Percentiles rank a stretch among this genome's conserved stretches.
Conservation (phyloP, 2,888 invertebrate species). For the Epistrophe grossulariae region DNA sequence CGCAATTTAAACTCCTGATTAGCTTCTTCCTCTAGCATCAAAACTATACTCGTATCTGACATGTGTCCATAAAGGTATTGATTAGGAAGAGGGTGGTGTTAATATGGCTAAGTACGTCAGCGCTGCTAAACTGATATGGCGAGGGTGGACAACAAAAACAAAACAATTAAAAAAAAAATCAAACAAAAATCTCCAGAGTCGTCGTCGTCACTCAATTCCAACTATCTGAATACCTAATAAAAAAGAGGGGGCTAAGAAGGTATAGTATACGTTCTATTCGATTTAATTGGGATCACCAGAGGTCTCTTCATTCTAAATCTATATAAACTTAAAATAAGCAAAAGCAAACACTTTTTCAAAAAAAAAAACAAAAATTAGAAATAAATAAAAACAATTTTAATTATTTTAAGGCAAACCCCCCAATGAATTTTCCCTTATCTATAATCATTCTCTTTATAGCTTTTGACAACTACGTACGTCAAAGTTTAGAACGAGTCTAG, state of each 20-base stretch:
- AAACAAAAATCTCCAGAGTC: not conserved
- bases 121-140: conserved; percentile 27
- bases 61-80: not conserved
- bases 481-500: not conserved
- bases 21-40: not conserved
- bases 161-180: conserved; percentile 2
- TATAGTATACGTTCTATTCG: conserved; percentile 35
- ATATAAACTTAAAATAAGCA: not conserved
- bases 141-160: conserved; percentile 56
- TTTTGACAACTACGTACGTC: conserved; percentile 27
- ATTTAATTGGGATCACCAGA: conserved; percentile 62
- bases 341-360: not conserved
- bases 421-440: conserved; percentile 51
- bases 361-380: conserved; percentile 26
- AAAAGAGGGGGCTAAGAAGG: conserved; percentile 1
- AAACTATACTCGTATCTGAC: not conserved
- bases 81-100: not conserved
- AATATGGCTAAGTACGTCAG: conserved; percentile 21
- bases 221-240: not conserved
- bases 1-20: not conserved
- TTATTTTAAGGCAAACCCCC: conserved; percentile 59
- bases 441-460: not conserved
- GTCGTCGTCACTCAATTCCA: not conserved
- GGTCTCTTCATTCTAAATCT: conserved; percentile 27
- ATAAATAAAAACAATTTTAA: conserved; percentile 33